These are phyloP conservation scores for Stictonetta naevosa DNA, from an alignment of 2,113 vertebrate species.

Conservation along the genomic window DNA sequence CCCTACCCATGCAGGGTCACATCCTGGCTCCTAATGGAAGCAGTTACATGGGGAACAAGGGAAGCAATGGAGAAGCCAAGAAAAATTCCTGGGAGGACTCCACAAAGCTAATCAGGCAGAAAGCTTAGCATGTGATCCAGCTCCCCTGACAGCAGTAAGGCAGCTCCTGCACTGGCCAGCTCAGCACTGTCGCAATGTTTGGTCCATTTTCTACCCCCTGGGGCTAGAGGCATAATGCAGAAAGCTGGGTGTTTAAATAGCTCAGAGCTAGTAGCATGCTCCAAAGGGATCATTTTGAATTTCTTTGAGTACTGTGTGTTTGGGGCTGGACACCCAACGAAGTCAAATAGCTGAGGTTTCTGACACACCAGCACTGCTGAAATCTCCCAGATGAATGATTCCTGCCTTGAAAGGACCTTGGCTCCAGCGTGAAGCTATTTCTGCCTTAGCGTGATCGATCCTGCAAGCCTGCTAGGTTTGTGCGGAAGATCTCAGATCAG, in stretches of 20 bases:
- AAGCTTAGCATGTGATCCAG: not conserved
- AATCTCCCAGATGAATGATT: conserved; percentile 21
- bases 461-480: not conserved
- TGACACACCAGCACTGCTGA: not conserved
- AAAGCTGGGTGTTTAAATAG: conserved; percentile 16
- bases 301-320: not conserved
- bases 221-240: not conserved
- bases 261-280: conserved; percentile 39
- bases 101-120: not conserved
- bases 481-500: not conserved
- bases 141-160: not conserved
- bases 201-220: conserved; percentile 1
- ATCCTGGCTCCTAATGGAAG: not conserved
- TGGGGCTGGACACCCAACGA: not conserved
- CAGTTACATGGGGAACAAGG: not conserved
- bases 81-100: not conserved
- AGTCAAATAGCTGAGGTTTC: not conserved
- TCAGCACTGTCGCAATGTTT: not conserved
- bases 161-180: conserved; percentile 1
- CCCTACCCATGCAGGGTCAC: not conserved
- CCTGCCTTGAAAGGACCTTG: conserved; percentile 35
- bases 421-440: conserved; percentile 20
- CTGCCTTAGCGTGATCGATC: conserved; percentile 23
- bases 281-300: conserved; percentile 1
- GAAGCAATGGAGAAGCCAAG: not conserved